These are phyloP conservation scores for Podilymbus podiceps DNA, from an alignment of 2,113 vertebrate genomes.

Conservation along the genomic window DNA sequence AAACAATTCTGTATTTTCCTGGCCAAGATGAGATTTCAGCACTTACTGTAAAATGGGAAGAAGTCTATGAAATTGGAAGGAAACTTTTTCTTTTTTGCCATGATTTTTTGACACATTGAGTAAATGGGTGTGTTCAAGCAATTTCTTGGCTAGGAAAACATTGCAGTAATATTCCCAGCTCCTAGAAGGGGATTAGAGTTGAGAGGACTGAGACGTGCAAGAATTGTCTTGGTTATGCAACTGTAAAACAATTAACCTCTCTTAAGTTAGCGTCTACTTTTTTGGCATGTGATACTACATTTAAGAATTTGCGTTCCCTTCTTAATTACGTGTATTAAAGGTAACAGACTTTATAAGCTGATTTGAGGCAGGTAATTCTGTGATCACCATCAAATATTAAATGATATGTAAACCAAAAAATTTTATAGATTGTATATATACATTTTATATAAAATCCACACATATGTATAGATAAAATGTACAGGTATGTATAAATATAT, in stretches of 20 bases:
- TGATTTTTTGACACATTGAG: background rate
- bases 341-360: background rate
- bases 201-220: background rate
- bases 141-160: background rate
- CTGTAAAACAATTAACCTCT: background rate
- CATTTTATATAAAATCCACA: background rate
- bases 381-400: background rate
- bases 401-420: background rate
- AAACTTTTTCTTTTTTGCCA: background rate
- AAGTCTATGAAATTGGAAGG: background rate
- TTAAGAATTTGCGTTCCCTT: background rate
- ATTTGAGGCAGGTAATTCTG: background rate
- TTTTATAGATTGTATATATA: background rate
- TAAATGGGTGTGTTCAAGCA: background rate
- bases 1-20: background rate
- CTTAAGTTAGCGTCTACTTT: background rate
- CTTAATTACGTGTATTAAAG: background rate
- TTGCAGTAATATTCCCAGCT: background rate
- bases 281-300: background rate
- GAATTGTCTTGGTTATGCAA: background rate
- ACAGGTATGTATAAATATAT: background rate
- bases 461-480: background rate
- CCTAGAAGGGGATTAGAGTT: background rate
- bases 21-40: constrained; percentile 9
- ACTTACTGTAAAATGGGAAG: constrained; percentile 6